Evolutionary conservation across 1,140 invertebrate species (phyloP).

Genomic region (Tetragonula clypearis): DNA sequence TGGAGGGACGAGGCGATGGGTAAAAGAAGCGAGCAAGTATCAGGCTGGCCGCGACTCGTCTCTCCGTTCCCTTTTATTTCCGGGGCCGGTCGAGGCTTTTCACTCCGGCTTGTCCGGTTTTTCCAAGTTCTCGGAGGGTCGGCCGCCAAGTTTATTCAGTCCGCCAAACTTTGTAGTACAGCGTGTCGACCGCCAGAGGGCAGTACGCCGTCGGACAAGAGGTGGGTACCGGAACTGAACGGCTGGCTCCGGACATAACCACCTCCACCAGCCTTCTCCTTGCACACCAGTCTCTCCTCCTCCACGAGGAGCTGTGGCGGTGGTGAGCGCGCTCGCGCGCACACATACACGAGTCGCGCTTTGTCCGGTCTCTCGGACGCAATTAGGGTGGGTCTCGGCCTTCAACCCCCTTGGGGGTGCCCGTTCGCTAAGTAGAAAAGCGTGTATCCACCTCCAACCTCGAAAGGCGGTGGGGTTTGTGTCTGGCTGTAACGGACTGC

Average conservation of each 20-base stretch:
- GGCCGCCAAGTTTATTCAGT: conserved; percentile 81
- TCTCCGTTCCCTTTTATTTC: conserved; percentile 63
- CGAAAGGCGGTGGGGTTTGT: conserved; percentile 67
- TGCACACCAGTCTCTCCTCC: conserved; percentile 19
- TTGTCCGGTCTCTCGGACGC: conserved; percentile 82
- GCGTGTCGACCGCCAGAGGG: conserved; percentile 81
- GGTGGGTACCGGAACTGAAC: conserved; percentile 77
- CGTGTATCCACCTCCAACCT: conserved; percentile 79
- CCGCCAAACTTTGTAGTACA: conserved; percentile 82
- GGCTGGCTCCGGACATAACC: conserved; percentile 77
- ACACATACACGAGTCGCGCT: conserved; percentile 79
- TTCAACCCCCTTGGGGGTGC: conserved; percentile 74
- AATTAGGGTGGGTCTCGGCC: conserved; percentile 81
- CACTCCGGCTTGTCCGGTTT: conserved; percentile 71
- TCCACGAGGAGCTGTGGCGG: conserved; percentile 6
- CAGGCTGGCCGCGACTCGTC: conserved; percentile 26
- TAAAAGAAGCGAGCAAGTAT: conserved; percentile 8
- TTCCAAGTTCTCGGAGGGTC: conserved; percentile 77
- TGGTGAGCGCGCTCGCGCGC: conserved; percentile 54
- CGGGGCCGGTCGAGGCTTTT: conserved; percentile 62
- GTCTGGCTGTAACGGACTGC: conserved; percentile 66
- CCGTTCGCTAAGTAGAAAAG: conserved; percentile 81
- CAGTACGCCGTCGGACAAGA: conserved; percentile 76
- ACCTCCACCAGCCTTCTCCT: conserved; percentile 45
- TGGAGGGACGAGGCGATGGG: neutral